Evolutionary conservation across 2,888 invertebrate genomes (phyloP).

Genomic region (Odontothrips loti): DNA sequence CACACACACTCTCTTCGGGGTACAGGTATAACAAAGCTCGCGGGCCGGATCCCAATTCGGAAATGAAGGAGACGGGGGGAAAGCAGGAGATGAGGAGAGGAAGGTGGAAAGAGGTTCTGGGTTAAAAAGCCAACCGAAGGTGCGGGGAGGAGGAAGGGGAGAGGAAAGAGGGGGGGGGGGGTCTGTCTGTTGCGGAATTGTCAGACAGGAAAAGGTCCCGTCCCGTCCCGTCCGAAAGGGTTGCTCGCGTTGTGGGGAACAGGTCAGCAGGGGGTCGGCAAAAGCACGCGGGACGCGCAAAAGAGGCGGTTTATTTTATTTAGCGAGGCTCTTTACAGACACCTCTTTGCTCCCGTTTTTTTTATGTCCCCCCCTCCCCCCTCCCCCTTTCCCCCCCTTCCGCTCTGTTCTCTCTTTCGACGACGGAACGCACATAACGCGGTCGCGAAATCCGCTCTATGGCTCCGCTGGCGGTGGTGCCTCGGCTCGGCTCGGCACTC

Average conservation of each 20-base stretch:
- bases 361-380: background rate
- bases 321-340: constrained; percentile 26
- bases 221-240: constrained; percentile 6
- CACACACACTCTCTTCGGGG: background rate
- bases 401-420: background rate
- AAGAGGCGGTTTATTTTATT: constrained; percentile 26
- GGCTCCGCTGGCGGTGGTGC: background rate
- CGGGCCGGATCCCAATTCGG: background rate
- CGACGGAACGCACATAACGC: background rate
- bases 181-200: constrained; percentile 16
- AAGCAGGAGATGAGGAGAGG: background rate
- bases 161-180: background rate
- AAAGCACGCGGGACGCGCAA: background rate
- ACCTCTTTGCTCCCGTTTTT: constrained; percentile 3
- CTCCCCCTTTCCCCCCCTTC: background rate
- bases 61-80: background rate
- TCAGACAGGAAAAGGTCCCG: constrained; percentile 20
- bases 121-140: constrained; percentile 12
- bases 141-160: background rate
- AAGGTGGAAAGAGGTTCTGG: background rate
- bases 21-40: background rate
- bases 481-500: too few species aligned
- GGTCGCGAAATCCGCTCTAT: background rate
- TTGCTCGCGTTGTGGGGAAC: constrained; percentile 1
- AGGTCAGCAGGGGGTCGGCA: constrained; percentile 13